Percentiles rank a stretch among this genome's conserved stretches.
Evolutionary conservation across 2,113 vertebrate species (phyloP).

Genomic region (Paracanthobrama guichenoti): DNA sequence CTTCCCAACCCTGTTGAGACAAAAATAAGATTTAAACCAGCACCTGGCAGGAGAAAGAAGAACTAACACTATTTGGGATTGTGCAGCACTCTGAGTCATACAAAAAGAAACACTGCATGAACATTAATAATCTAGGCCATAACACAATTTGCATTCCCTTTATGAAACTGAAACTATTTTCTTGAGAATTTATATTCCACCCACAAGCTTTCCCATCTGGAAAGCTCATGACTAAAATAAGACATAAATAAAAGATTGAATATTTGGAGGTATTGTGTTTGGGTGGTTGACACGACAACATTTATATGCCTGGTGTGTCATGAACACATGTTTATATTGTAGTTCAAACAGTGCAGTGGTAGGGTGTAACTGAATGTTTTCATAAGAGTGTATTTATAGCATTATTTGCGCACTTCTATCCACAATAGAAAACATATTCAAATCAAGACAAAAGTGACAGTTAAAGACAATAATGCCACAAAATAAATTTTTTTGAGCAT

Average conservation of each 20-base stretch:
- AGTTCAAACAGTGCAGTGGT: not conserved
- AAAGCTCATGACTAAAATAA: not conserved
- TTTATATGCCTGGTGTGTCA: not conserved
- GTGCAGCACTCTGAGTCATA: not conserved
- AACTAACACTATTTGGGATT: not conserved
- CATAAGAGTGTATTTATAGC: not conserved
- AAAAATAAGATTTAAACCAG: constrained; percentile 9
- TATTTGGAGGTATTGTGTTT: not conserved
- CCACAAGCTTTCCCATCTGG: not conserved
- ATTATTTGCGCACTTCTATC: not conserved
- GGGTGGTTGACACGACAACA: not conserved
- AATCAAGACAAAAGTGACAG: too few species aligned
- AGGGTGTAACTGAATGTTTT: not conserved
- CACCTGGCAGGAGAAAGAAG: not conserved
- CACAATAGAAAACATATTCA: too few species aligned
- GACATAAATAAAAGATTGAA: not conserved
- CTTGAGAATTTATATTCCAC: not conserved
- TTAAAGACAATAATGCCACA: too few species aligned
- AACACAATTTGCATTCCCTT: not conserved
- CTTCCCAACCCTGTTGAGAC: constrained; percentile 87
- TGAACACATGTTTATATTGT: not conserved
- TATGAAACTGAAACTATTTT: not conserved
- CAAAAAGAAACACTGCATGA: not conserved
- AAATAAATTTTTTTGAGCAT: too few species aligned
- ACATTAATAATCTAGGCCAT: not conserved